Base-by-base conservation (phyloP, 2,797 vertebrate species). In the Scleropages formosus region DNA sequence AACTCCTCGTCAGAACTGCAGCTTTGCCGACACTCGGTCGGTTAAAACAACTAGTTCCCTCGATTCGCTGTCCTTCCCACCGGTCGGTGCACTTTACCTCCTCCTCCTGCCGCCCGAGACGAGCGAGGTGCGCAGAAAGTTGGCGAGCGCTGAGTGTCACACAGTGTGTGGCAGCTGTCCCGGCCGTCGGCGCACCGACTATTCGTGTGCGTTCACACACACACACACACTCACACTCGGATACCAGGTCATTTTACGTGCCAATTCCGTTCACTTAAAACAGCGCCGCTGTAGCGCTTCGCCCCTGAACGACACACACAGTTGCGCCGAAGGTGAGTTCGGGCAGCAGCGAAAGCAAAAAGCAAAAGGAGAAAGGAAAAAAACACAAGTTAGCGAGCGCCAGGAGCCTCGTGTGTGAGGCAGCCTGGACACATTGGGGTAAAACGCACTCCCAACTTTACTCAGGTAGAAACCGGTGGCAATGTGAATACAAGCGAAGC, bases 1-100 rank as follows among this genome's bases (percentile, higher is more conserved):
- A 82, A 88, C 88, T 89, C 89, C 88, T 88, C 85, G 88, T 91
- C 87, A 89, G 88, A 89, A 86, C 91, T 90, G 88, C n/a, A n/a
- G n/a, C n/a, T n/a, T n/a, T n/a, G 88, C 88, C 89, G 70, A 89
- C 89, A 87, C 88, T 91, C 49, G 68, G 68, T 31, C 46, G 68
- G 65, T 65, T n/a, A n/a, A n/a, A n/a, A 87, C 85, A 90, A 87
- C 70, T 72, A 72, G 56, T 46, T 72, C 60, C 39, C 10, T 20
- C 20, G 16, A 61, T 61, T 24, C n/a, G n/a, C n/a, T n/a, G n/a
- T n/a, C n/a, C n/a, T n/a, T 44, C 44, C 56, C 68, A 60, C 27
- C n/a, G 61, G n/a, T 8, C 11, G n/a, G 27, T 72, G 26, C 4
- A 71, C 53, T 31, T 20, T 70, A 22, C 9, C 18, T 13, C 26